Evolutionary conservation across 2,797 vertebrate species (phyloP), one percentile per base, ranked within the genome.

Genomic region (Galago senegalensis): DNA sequence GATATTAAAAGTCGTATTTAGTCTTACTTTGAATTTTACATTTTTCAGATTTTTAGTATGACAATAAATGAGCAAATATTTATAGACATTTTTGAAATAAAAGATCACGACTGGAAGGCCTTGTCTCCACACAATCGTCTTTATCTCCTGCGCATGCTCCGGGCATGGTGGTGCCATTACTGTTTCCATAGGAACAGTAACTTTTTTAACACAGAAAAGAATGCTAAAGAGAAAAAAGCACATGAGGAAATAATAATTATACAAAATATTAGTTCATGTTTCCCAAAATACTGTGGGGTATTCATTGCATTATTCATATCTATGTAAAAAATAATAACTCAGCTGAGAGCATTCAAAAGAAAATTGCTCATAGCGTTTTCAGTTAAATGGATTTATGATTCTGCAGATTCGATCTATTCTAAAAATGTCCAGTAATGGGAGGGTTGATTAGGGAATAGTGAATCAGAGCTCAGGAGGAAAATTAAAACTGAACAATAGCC

Each of bases 381-480:
- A 60, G 61, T 3, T 43, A 18, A 60, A 63, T 34, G 49, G 29
- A n/a, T 65, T 81, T 16, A 29, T 3, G 18, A 4, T 17, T 27
- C 17, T 40, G 31, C 8, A 21, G 31, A 10, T 93, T 43, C 58
- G 58, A 1, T 53, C n/a, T 29, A 4, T 17, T 27, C 23, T 27
- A 20, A 25, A 58, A 8, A 29, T 56, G 53, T 2, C 4, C 7
- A 12, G 3, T 0, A 1, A 13, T 21, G 6, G 9, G 1, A 0
- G 49, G 23, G 34, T 67, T 37, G 40, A 3, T 56, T 17, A 56
- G 21, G 17, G 60, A 23, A 25, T 1, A 5, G n/a, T 2, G 37
- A 43, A n/a, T 43, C 56, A 60, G n/a, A 89, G 27, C 37, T 3
- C 5, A 21, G 7, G 31, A 8, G 31, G 3, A 9, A 46, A 31